These are phyloP conservation scores for Gastrophysa polygoni DNA, from an alignment of 2,888 invertebrate genomes.

Conservation along the genomic window DNA sequence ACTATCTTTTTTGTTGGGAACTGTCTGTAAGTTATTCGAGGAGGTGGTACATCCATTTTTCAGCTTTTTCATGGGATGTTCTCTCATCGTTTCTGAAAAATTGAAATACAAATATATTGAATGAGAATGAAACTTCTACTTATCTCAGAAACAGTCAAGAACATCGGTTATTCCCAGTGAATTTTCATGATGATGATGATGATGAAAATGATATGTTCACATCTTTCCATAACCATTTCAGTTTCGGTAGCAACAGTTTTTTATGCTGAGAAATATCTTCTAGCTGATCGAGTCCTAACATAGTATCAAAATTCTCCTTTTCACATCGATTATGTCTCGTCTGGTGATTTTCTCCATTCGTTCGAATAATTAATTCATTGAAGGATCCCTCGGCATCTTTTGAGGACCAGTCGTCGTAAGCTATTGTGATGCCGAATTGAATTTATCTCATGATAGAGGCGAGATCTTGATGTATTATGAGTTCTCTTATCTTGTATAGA, in stretches of 20 bases:
- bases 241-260: conserved; percentile 6
- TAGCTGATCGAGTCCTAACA: conserved; percentile 20
- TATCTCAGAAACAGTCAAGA: too few species aligned
- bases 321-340: conserved; percentile 52
- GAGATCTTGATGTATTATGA: conserved; percentile 16
- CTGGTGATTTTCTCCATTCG: conserved; percentile 41
- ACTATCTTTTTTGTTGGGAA: too few species aligned
- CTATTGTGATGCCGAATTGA: conserved; percentile 39
- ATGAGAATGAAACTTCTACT: too few species aligned
- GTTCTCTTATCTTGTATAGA: not conserved
- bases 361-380: conserved; percentile 40
- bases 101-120: too few species aligned
- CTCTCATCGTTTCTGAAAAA: too few species aligned
- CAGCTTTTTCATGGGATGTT: too few species aligned
- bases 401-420: conserved; percentile 35
- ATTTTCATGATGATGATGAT: too few species aligned
- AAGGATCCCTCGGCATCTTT: conserved; percentile 28
- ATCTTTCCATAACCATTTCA: too few species aligned
- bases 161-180: too few species aligned
- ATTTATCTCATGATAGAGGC: conserved; percentile 14
- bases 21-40: too few species aligned
- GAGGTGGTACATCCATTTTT: too few species aligned
- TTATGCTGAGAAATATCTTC: conserved; percentile 1
- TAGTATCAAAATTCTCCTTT: conserved; percentile 51
- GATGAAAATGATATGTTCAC: too few species aligned